Base-by-base conservation (phyloP, 2,797 vertebrate genomes). In the Bradypodion ventrale region DNA sequence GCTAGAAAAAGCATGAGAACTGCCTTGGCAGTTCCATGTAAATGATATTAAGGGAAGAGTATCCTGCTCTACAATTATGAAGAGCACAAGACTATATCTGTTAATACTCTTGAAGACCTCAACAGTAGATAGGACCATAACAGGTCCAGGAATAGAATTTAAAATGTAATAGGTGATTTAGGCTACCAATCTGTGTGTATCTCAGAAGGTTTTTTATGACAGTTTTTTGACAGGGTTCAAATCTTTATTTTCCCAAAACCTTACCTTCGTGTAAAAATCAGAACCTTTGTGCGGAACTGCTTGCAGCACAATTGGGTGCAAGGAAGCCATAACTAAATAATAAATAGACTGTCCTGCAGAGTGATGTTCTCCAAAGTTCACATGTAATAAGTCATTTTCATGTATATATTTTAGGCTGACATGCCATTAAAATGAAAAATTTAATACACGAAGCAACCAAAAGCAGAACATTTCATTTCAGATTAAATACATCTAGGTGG, bases 341-440 rank as follows among this genome's bases (percentile, higher is more conserved):
- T 88, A 76, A 89, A 93, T 87, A 74, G 89, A 90, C 78, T 89
- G 37, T 88, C 88, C 80, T 56, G 42, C 23, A 85, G 72, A 74
- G 56, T 88, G 88, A 92, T 83, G 92, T 3, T 13, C 60, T 86
- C 46, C 79, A 60, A 84, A 80, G 85, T 92, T 91, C 84, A 92
- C 92, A 83, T 25, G 29, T 68, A 86, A 7, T 72, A 74, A 89
- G 83, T 85, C 84, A 92, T 93, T 90, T 93, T 87, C 79, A 87
- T 81, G 75, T 59, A 82, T 83, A 46, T 83, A 87, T 93, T 92
- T 94, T 93, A 93, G 89, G 88, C 74, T 85, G 90, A 87, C 83
- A 92, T 77, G 74, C 91, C 90, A 94, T 95, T 95, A 94, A 92
- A 93, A 94, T 95, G 80, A 96, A 95, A 94, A 72, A 81, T 93